Base-by-base conservation (phyloP, 2,888 invertebrate species). In the Nomada ferruginata region DNA sequence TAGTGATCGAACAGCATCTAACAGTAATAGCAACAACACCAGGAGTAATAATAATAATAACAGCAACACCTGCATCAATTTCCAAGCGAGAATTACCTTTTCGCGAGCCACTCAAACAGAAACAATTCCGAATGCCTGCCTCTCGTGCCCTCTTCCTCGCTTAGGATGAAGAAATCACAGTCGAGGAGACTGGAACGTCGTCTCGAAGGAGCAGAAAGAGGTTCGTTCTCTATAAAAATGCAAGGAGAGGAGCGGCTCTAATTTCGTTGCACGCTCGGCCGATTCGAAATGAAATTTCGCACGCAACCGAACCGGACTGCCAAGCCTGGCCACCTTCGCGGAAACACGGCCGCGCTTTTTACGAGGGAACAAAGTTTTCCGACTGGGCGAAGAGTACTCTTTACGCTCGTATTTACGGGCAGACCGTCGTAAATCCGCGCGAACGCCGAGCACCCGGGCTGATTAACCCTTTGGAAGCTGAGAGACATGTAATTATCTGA, bases 401-500 rank as follows among this genome's bases (percentile, higher is more conserved):
- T 76, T 61, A 66, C 61, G 69, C 72, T 50, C 65, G 69, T 74
- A 79, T 78, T 80, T 72, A 76, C 78, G 63, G 63, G 47, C 66
- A 57, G 44, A 52, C 44, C 18, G 53, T 69, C 81, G 82, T 76
- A 66, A 79, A 79, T 82, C 76, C 72, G 68, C 50, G 61, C 57
- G 65, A 44, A 71, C 80, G 23, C 80, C 80, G 85, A 84, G 85
- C 86, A 86, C 81, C 84, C 63, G 79, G 85, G 79, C 83, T 90
- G 89, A 90, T 91, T 91, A 90, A 90, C 85, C 88, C 89, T 89
- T 89, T 86, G 86, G 84, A 83, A 90, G 85, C 84, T 78, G 86
- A 83, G 86, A 90, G 90, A 89, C 88, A 82, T 89, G 88, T 91
- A 91, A 91, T 91, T 92, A 91, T 77, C 85, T 71, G 84, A 79